phyloP scores from a whole-genome alignment of 2,888 invertebrate genomes.

The Belgica antarctica region DNA sequence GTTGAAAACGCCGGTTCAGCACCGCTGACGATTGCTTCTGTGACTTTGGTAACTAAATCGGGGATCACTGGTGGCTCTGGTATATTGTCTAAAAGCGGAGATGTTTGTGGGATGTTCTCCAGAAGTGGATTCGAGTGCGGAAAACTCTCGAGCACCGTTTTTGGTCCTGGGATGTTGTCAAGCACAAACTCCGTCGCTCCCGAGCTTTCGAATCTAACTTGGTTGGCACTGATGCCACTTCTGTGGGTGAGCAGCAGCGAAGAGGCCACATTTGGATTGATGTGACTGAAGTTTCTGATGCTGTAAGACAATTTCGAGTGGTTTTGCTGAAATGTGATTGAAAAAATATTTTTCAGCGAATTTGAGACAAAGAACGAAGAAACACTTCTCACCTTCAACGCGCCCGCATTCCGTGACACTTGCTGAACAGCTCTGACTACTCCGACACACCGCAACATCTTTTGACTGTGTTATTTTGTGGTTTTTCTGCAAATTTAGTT shows the following conservation, averaged over 20 bases:
- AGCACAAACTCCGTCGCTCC: too few relatives aligned
- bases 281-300: slow-evolving; percentile 37
- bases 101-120: too few relatives aligned
- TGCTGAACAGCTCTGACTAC: slow-evolving; percentile 22
- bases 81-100: slow-evolving; percentile 47
- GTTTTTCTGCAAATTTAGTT: too few relatives aligned
- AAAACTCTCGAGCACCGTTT: too few relatives aligned
- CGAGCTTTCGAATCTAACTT: slow-evolving; percentile 31
- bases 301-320: not conserved
- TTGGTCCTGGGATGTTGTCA: too few relatives aligned
- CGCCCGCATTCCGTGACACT: not conserved
- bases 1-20: slow-evolving; percentile 78
- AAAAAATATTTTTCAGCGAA: not conserved
- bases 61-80: slow-evolving; percentile 50
- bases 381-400: slow-evolving; percentile 7
- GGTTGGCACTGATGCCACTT: too few relatives aligned
- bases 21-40: slow-evolving; percentile 54
- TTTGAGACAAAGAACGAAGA: not conserved
- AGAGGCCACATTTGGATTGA: not conserved
- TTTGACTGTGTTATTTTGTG: too few relatives aligned
- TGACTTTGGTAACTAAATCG: slow-evolving; percentile 48
- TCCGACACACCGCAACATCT: slow-evolving; percentile 4
- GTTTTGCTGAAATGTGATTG: slow-evolving; percentile 18
- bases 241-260: not conserved
- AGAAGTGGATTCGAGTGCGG: too few relatives aligned